phyloP scores from a whole-genome alignment of 2,888 invertebrate species.

The Synanthedon myopaeformis region DNA sequence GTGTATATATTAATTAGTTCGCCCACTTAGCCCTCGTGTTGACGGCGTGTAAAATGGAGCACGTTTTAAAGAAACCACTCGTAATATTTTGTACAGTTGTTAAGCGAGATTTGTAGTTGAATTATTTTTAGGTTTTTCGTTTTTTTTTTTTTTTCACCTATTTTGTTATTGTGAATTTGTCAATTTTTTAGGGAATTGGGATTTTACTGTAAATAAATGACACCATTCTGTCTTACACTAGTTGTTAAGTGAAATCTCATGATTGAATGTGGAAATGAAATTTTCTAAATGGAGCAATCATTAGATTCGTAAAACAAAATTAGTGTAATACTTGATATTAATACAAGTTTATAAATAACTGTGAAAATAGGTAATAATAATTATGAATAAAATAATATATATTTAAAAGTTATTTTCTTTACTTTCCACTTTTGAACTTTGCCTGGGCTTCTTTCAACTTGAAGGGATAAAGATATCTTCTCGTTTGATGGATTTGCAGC shows the following conservation, averaged over 20 bases:
- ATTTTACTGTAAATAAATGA: slow-evolving; percentile 74
- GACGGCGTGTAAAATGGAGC: slow-evolving; percentile 30
- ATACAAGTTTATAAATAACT: slow-evolving; percentile 73
- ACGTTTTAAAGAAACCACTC: slow-evolving; percentile 66
- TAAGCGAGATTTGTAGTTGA: slow-evolving; percentile 64
- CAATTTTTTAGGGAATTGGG: slow-evolving; percentile 80
- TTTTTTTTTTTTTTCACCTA: slow-evolving; percentile 35
- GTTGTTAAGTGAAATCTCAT: slow-evolving; percentile 56
- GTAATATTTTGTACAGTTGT: slow-evolving; percentile 67
- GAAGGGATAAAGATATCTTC: no score
- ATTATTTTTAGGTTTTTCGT: slow-evolving; percentile 60
- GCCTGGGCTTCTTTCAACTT: no score
- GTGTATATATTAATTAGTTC: slow-evolving; percentile 33
- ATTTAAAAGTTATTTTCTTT: slow-evolving; percentile 39
- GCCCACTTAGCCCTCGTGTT: slow-evolving; percentile 44
- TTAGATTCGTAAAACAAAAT: slow-evolving; percentile 68
- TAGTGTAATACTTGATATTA: slow-evolving; percentile 71
- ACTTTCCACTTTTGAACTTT: no score
- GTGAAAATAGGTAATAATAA: slow-evolving; percentile 72
- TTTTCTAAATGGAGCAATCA: slow-evolving; percentile 70
- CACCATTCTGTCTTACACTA: slow-evolving; percentile 65
- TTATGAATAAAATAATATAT: slow-evolving; percentile 72
- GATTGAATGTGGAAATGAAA: slow-evolving; percentile 66
- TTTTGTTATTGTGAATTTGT: slow-evolving; percentile 76
- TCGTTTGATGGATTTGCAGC: no score